Percentiles rank a stretch among this genome's conserved stretches.
Evolutionary conservation across 2,797 vertebrate species (phyloP).

Genomic region (Tangara arthus): DNA sequence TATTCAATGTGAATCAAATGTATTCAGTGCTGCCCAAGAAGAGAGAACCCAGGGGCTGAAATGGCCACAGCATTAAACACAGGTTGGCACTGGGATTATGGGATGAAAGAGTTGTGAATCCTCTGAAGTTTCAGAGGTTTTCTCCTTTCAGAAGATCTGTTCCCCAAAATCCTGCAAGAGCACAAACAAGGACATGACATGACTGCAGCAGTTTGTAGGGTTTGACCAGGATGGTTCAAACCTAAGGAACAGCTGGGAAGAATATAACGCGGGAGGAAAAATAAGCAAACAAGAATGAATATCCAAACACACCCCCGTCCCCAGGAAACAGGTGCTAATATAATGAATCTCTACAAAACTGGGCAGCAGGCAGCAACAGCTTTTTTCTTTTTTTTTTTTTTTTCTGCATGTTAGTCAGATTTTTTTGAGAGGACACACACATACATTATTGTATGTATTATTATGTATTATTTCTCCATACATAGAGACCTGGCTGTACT

Average conservation of each 20-base stretch:
- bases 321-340: background rate
- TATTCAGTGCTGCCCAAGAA: background rate
- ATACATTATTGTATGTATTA: background rate
- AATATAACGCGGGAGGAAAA: background rate
- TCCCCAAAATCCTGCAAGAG: background rate
- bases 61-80: background rate
- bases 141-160: background rate
- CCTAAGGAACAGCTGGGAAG: background rate
- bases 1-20: background rate
- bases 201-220: background rate
- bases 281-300: background rate
- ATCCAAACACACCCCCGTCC: background rate
- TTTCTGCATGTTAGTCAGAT: background rate
- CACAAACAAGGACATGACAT: background rate
- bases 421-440: background rate
- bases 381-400: background rate
- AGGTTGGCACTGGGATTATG: background rate
- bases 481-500: background rate
- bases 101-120: background rate
- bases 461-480: background rate
- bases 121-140: background rate
- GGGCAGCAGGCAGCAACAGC: background rate
- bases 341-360: background rate
- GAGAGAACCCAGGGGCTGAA: background rate
- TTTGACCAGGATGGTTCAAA: background rate